Evolutionary conservation across 2,888 invertebrate genomes (phyloP), one percentile per base, ranked within the genome.

Genomic region (Listrodromus nycthemerus): DNA sequence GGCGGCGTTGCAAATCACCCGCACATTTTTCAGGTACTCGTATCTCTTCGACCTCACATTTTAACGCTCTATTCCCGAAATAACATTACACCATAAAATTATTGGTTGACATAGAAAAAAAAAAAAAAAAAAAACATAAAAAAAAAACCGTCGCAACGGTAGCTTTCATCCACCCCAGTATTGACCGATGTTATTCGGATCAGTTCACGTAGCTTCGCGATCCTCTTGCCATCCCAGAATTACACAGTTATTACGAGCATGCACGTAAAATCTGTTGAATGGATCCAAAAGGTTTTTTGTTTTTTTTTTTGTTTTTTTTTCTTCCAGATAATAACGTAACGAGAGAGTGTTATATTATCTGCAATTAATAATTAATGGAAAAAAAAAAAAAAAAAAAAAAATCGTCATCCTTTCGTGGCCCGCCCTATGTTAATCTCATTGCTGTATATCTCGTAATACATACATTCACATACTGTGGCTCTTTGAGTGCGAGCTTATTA

Each of bases 1-100:
- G 48, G 48, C 30, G 37, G 16, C 66, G 50, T 66, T 52, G 76
- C 58, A 24, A 55, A 73, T 77, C 80, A 80, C 67, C 76, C 67
- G 73, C 66, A 73, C 80, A 73, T 83, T 80, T 77, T 73, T 80
- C 83, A 77, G 83, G 80, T 83, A 83, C 83, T 83, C 83, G 83
- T 83, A 83, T 75, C 52, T 13, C 48, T 50, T 27, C 66, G 83
- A 37, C 41, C 63, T 67, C 71, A 80, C 83, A 71, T 80, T 27
- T 37, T 63, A 77, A 67, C 33, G 66, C 41, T 73, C 37, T 67
- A 76, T 67, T 70, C 70, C 69, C 76, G 80, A 83, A 83, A 83
- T 83, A 83, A 83, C 83, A 83, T 83, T 83, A 80, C 83, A 63
- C 73, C 66, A 66, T 66, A 16, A 69, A 45, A 41, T 13, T 48